Conservation (phyloP, 2,888 invertebrate genomes). For the Galeruca laticollis region DNA sequence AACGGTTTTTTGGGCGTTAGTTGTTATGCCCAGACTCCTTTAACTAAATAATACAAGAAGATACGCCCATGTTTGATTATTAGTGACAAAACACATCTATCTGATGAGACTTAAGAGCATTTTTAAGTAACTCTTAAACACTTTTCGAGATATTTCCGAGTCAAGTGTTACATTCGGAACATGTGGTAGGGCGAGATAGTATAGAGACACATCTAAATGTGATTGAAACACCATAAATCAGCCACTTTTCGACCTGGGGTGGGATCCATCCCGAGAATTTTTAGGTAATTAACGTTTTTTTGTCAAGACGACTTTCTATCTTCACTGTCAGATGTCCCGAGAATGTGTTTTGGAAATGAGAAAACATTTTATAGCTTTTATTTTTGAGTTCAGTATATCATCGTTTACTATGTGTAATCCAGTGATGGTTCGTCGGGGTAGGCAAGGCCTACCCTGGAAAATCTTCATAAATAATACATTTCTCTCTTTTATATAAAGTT, state of each 20-base stretch:
- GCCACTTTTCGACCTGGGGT: conserved; percentile 14
- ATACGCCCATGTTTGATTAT: conserved; percentile 15
- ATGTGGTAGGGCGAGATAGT: conserved; percentile 48
- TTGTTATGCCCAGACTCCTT: too few species aligned
- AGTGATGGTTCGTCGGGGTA: too few species aligned
- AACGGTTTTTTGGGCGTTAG: too few species aligned
- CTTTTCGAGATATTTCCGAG: conserved; percentile 63
- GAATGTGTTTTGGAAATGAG: too few species aligned
- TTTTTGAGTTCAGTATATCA: too few species aligned
- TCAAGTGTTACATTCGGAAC: conserved; percentile 58
- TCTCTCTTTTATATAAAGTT: too few species aligned
- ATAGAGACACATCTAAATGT: conserved; percentile 18
- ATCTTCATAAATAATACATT: too few species aligned
- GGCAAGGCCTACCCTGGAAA: too few species aligned
- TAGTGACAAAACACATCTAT: conserved; percentile 57
- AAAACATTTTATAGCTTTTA: too few species aligned
- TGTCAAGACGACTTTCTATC: background rate
- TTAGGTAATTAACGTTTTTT: conserved; percentile 34
- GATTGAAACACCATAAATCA: conserved; percentile 35
- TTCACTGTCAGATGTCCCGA: conserved; percentile 5
- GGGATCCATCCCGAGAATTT: conserved; percentile 22
- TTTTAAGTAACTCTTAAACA: conserved; percentile 64
- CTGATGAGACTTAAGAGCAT: conserved; percentile 61
- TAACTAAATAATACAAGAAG: too few species aligned
- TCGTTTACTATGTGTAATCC: too few species aligned